Evolutionary conservation across 2,888 invertebrate genomes (phyloP).

Genomic region (Uropetala carovei): DNA sequence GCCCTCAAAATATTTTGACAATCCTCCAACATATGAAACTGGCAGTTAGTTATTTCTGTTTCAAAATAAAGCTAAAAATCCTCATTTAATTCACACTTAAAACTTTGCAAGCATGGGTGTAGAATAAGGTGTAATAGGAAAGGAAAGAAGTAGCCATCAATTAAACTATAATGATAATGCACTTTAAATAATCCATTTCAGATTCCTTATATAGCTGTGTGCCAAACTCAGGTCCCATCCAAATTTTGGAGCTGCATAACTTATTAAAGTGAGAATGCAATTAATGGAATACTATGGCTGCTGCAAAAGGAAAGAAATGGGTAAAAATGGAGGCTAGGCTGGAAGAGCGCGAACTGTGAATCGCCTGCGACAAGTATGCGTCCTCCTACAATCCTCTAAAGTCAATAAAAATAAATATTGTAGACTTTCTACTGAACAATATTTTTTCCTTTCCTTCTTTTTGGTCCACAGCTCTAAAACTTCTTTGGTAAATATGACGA

Average conservation of each 20-base stretch:
- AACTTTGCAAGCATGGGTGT: slow-evolving; percentile 36
- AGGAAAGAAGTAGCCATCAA: slow-evolving; percentile 23
- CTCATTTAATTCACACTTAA: slow-evolving; percentile 48
- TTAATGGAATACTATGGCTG: slow-evolving; percentile 55
- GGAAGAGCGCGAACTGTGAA: slow-evolving; percentile 64
- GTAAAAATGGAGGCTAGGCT: slow-evolving; percentile 58
- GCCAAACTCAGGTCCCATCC: slow-evolving; percentile 59
- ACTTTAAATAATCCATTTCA: slow-evolving; percentile 27
- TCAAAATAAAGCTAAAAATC: slow-evolving; percentile 46
- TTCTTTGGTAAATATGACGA: slow-evolving; percentile 62
- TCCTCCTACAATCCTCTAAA: slow-evolving; percentile 63
- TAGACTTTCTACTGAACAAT: slow-evolving; percentile 64
- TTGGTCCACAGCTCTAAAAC: slow-evolving; percentile 63
- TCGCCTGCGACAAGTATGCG: slow-evolving; percentile 64
- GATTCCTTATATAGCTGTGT: slow-evolving; percentile 49
- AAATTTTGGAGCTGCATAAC: slow-evolving; percentile 60
- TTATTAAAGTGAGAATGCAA: slow-evolving; percentile 47
- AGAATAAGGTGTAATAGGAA: slow-evolving; percentile 7
- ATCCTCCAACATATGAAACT: slow-evolving; percentile 58
- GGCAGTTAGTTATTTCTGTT: slow-evolving; percentile 55
- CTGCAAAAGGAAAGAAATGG: slow-evolving; percentile 53
- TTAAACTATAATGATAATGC: slow-evolving; percentile 30
- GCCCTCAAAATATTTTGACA: slow-evolving; percentile 46
- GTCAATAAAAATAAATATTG: slow-evolving; percentile 64
- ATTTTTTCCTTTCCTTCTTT: slow-evolving; percentile 48